Evolutionary conservation across 2,888 invertebrate genomes (phyloP), one percentile per base, ranked within the genome.

Genomic region (Amphipyra berbera): DNA sequence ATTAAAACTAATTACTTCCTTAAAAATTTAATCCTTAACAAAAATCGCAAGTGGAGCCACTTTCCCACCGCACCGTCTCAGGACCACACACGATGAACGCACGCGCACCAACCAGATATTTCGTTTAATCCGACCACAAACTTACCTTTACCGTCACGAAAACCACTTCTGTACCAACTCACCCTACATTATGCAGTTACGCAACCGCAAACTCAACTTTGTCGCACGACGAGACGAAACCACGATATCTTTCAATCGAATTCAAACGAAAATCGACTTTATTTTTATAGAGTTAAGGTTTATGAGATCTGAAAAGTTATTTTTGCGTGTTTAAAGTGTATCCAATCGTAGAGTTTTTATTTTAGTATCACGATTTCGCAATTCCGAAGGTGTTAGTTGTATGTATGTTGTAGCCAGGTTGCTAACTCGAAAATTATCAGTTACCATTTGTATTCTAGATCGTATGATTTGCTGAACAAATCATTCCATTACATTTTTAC

Each of bases 361-460:
- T 86, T 82, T 78, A 61, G 70, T 79, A 80, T 83, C 85, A 86
- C 85, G 88, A 84, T 74, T 82, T 76, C 9, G 86, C 86, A 85
- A 87, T 88, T 88, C 81, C 55, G 76, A 73, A 82, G 79, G 83
- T 82, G 82, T 82, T 74, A 68, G 67, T 70, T 76, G 52, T 63
- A 45, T 56, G 52, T 56, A 41, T 42, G 62, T 80, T 70, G 70
- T 78, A 68, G 77, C 77, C 66, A 53, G 62, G 63, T 48, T 64
- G 52, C 60, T 82, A 73, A 76, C 63, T 68, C 50, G 73, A 68
- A 77, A 77, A 77, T 72, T 45, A 57, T 64, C n/a, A 58, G 57
- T 61, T 58, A 60, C 62, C 62, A 14, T 9, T 46, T 8, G 33
- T 55, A 50, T 33, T 9, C n/a, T 2, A 33, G 6, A 49, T 14